These are phyloP conservation scores for Pterois miles DNA, from an alignment of 2,797 vertebrate genomes.

Conservation along the genomic window DNA sequence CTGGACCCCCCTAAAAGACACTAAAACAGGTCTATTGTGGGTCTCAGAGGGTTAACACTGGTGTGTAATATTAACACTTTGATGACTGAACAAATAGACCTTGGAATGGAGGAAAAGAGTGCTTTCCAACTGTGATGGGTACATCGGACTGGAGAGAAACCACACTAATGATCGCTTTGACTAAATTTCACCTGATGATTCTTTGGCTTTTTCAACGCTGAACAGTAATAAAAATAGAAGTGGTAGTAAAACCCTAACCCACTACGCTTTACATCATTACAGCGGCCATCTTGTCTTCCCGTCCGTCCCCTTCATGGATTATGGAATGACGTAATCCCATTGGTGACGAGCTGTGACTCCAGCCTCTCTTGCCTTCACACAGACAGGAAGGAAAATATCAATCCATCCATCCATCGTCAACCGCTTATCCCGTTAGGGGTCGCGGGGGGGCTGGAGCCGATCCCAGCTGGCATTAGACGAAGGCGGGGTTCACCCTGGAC, in stretches of 20 bases:
- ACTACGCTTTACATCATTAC: background rate
- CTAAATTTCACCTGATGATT: background rate
- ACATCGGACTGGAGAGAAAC: no score
- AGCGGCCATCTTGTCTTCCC: slow-evolving; percentile 13
- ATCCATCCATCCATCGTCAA: no score
- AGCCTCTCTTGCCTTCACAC: no score
- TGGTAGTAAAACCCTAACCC: background rate
- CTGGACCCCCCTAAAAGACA: no score
- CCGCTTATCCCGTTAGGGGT: no score
- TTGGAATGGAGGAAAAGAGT: background rate
- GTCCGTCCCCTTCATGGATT: slow-evolving; percentile 29
- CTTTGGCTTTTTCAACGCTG: no score
- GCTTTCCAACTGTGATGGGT: background rate
- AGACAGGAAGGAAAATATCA: background rate
- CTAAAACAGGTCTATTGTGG: no score
- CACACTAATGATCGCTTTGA: background rate
- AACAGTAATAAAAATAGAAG: background rate
- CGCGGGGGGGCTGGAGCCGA: no score
- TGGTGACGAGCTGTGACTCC: slow-evolving; percentile 22
- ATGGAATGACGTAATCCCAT: slow-evolving; percentile 36
- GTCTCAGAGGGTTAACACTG: no score
- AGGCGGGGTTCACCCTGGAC: no score
- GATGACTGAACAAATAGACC: background rate
- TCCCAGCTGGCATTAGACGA: no score
- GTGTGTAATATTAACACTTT: no score